phyloP scores from a whole-genome alignment of 2,888 invertebrate genomes.

The Meganola albula region DNA sequence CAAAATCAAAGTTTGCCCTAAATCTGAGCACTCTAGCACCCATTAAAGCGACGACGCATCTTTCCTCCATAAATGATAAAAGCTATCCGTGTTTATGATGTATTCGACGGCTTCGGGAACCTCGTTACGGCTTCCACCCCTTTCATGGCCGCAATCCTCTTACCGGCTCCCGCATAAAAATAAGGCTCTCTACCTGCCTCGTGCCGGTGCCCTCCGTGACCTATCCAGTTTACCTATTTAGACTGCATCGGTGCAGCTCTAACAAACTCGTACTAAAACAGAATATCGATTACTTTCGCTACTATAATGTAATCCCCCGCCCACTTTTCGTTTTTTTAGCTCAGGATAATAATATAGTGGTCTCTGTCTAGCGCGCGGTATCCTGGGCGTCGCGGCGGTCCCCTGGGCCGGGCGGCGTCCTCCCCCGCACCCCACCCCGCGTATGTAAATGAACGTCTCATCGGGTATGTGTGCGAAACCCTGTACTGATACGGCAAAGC shows the following conservation, averaged over 20 bases:
- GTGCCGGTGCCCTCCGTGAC: slow-evolving; percentile 50
- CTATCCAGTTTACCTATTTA: slow-evolving; percentile 63
- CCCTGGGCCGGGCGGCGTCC: slow-evolving; percentile 41
- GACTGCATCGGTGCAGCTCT: slow-evolving; percentile 73
- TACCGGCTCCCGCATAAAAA: slow-evolving; percentile 32
- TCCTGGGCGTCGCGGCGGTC: slow-evolving; percentile 46
- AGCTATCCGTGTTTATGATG: slow-evolving; percentile 39
- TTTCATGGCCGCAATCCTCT: slow-evolving; percentile 31
- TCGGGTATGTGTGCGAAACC: slow-evolving; percentile 55
- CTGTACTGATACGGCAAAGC: slow-evolving; percentile 37
- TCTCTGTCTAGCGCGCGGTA: slow-evolving; percentile 57
- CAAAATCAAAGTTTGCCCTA: slow-evolving; percentile 15
- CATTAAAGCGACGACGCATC: slow-evolving; percentile 21
- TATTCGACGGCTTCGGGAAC: slow-evolving; percentile 29
- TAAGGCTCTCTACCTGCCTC: slow-evolving; percentile 34
- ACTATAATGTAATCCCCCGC: slow-evolving; percentile 79
- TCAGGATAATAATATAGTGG: slow-evolving; percentile 68
- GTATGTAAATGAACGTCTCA: slow-evolving; percentile 78
- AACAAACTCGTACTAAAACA: slow-evolving; percentile 75
- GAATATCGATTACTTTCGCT: slow-evolving; percentile 80
- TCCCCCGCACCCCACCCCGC: slow-evolving; percentile 48
- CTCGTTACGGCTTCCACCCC: slow-evolving; percentile 24
- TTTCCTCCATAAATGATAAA: slow-evolving; percentile 29
- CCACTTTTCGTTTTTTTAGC: slow-evolving; percentile 76
- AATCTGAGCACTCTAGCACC: slow-evolving; percentile 22